phyloP scores from a whole-genome alignment of 2,797 vertebrate species.

The Poeciliopsis gracilis region DNA sequence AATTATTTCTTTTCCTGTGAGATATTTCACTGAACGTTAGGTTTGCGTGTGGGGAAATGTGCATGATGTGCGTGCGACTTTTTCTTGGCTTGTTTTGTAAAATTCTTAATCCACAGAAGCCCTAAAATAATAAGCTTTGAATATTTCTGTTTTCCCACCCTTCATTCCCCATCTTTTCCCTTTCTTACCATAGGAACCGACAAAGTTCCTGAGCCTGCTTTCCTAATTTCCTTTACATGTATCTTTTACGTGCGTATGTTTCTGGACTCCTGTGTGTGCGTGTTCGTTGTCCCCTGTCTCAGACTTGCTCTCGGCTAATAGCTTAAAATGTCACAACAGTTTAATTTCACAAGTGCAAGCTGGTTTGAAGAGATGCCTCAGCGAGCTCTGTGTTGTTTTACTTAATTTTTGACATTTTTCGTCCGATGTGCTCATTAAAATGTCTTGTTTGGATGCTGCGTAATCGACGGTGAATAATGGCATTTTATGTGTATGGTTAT shows the following conservation, averaged over 20 bases:
- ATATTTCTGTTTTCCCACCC: constrained; percentile 19
- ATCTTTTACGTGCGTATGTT: constrained; percentile 60
- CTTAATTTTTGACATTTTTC: constrained; percentile 32
- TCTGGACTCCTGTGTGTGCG: constrained; percentile 46
- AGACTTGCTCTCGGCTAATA: constrained; percentile 49
- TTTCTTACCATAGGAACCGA: constrained; percentile 62
- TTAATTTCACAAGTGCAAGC: constrained; percentile 42
- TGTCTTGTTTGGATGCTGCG: constrained; percentile 1
- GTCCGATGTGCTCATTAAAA: constrained; percentile 17
- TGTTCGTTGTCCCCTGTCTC: constrained; percentile 46
- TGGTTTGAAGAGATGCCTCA: constrained; percentile 36
- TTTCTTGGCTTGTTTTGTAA: not conserved
- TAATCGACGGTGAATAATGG: constrained; percentile 3
- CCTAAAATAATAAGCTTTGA: constrained; percentile 12
- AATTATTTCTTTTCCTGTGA: not conserved
- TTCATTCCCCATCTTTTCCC: constrained; percentile 30
- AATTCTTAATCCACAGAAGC: not conserved
- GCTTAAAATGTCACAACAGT: constrained; percentile 62
- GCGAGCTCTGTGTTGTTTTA: constrained; percentile 23
- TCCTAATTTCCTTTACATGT: constrained; percentile 53
- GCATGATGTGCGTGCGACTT: not conserved
- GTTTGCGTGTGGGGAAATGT: not conserved
- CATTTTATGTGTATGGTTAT: not conserved
- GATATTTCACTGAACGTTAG: not conserved
- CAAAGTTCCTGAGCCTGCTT: constrained; percentile 72